These are phyloP conservation scores for Syrista parreyssii DNA, from an alignment of 2,888 invertebrate genomes.

Conservation along the genomic window DNA sequence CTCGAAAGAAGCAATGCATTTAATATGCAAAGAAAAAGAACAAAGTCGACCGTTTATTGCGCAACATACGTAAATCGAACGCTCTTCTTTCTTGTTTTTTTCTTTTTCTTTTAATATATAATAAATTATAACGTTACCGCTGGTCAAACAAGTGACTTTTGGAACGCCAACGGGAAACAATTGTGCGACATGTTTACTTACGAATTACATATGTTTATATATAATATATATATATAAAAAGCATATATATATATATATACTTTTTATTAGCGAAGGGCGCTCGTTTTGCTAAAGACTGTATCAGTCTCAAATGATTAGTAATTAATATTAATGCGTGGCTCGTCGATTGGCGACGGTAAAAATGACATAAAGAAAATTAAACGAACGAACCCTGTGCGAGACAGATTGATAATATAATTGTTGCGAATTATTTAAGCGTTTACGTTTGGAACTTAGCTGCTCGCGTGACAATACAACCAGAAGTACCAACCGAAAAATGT, in stretches of 20 bases:
- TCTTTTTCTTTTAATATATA: neutral
- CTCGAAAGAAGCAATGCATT: neutral
- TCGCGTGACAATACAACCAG: neutral
- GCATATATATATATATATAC: conserved; percentile 15
- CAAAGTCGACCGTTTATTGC: neutral
- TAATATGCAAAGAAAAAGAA: neutral
- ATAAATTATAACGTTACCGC: neutral
- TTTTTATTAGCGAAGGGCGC: conserved; percentile 20
- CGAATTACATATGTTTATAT: conserved; percentile 19
- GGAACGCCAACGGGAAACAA: neutral
- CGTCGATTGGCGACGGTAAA: conserved; percentile 2
- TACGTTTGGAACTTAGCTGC: neutral
- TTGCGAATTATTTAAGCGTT: conserved; percentile 3
- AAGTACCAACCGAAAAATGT: neutral
- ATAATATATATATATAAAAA: neutral
- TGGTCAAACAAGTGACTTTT: neutral
- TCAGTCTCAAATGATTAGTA: conserved; percentile 27
- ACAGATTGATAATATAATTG: conserved; percentile 2
- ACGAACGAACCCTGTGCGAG: neutral
- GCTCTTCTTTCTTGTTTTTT: neutral
- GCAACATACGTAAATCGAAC: neutral
- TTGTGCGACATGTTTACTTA: conserved; percentile 29
- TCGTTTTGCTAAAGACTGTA: conserved; percentile 28
- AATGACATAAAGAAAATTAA: neutral
- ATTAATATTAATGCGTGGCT: neutral